Conservation (phyloP, 2,888 invertebrate genomes). For the Ischnus inquisitorius region DNA sequence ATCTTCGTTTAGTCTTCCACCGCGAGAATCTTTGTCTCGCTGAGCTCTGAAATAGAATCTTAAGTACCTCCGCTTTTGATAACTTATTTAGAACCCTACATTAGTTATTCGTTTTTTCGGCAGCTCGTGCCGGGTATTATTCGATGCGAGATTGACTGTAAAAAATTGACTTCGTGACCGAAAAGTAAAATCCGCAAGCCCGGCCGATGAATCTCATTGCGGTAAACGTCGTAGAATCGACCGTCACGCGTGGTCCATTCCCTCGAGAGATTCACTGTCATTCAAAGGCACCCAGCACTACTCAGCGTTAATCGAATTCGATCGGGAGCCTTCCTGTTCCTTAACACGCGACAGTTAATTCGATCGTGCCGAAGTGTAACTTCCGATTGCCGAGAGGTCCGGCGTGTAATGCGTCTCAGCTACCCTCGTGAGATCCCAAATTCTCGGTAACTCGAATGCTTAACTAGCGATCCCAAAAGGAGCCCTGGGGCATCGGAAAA, state of each 20-base stretch:
- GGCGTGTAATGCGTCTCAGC: not conserved
- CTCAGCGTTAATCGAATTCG: conserved; percentile 21
- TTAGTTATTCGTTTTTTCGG: no score
- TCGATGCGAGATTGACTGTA: no score
- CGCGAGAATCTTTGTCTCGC: not conserved
- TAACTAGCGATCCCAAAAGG: not conserved
- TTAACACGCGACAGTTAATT: conserved; percentile 24
- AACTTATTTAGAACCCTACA: no score
- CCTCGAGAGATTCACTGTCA: not conserved
- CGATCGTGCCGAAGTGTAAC: conserved; percentile 18
- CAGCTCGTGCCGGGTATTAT: no score
- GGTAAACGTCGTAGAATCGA: conserved; percentile 4
- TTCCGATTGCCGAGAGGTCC: conserved; percentile 14
- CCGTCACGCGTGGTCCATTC: not conserved
- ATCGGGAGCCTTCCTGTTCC: conserved; percentile 1
- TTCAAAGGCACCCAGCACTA: not conserved
- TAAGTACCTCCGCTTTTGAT: not conserved
- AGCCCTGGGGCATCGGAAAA: not conserved
- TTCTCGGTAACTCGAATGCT: not conserved
- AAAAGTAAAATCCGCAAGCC: not conserved
- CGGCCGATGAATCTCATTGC: not conserved
- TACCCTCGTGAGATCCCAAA: conserved; percentile 4
- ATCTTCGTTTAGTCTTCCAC: not conserved
- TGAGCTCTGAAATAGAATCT: not conserved
- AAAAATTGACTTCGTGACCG: not conserved